Conservation (phyloP, 2,113 vertebrate genomes). For the Tupaia tana region DNA sequence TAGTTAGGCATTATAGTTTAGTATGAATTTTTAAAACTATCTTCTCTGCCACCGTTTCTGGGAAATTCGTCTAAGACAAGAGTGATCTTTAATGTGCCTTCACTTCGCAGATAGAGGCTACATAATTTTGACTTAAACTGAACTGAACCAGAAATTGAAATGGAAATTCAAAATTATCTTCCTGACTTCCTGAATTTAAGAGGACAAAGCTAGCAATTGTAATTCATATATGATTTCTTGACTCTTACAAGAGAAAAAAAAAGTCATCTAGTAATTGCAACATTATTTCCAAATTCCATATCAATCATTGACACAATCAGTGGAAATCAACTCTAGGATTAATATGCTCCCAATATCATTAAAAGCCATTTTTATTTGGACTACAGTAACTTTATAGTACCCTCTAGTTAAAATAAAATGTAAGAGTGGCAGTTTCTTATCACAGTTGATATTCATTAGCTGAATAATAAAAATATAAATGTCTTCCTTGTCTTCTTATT, state of each 20-base stretch:
- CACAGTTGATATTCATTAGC: not conserved
- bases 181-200: not conserved
- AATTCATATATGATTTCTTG: not conserved
- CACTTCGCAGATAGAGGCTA: not conserved
- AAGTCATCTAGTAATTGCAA: not conserved
- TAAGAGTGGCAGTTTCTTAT: not conserved
- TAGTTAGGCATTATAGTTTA: not conserved
- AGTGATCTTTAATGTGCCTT: not conserved
- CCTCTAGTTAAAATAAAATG: not conserved
- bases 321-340: not conserved
- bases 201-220: not conserved
- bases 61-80: not conserved
- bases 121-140: not conserved
- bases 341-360: conserved; percentile 20
- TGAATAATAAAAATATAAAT: not conserved
- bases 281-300: not conserved
- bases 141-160: conserved; percentile 12
- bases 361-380: conserved; percentile 6
- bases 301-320: not conserved
- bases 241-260: not conserved
- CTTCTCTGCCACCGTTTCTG: not conserved
- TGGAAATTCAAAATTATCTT: not conserved
- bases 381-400: not conserved
- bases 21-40: not conserved
- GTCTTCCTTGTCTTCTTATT: not conserved